phyloP scores from a whole-genome alignment of 2,797 vertebrate genomes.

The Eupleurogrammus muticus region DNA sequence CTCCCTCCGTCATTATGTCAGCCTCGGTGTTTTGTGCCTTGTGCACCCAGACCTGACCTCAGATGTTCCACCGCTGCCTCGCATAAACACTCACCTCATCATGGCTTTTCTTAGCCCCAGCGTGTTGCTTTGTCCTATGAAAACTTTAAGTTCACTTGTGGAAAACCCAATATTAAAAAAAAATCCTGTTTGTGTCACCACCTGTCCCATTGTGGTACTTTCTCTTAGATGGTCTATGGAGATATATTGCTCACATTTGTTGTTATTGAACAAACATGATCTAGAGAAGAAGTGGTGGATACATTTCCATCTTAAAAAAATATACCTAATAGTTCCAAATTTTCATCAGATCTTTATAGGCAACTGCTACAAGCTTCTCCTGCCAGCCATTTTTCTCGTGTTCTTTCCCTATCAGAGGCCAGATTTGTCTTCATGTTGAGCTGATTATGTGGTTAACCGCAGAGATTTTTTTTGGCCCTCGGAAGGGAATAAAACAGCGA shows the following conservation, averaged over 20 bases:
- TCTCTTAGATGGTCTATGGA: background rate
- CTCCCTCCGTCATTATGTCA: conserved; percentile 47
- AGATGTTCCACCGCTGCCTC: conserved; percentile 58
- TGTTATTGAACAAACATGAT: background rate
- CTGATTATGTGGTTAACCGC: conserved; percentile 40
- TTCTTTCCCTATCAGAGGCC: background rate
- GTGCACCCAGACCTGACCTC: conserved; percentile 63
- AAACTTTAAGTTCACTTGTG: conserved; percentile 6
- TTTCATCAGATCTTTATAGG: no score
- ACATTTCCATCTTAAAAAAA: background rate
- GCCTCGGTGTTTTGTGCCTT: conserved; percentile 35
- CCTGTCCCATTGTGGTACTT: background rate
- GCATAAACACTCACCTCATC: conserved; percentile 60
- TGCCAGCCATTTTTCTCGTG: background rate
- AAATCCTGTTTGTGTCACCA: conserved; percentile 8
- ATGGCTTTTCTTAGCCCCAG: conserved; percentile 18
- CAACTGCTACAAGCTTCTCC: conserved; percentile 1
- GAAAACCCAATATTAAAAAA: conserved; percentile 15
- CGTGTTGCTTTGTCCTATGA: background rate
- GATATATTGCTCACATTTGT: background rate
- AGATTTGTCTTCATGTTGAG: conserved; percentile 12
- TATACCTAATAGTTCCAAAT: no score
- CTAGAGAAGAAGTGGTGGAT: background rate
- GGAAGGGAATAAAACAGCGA: background rate
- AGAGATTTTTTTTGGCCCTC: conserved; percentile 12